Evolutionary conservation across 2,888 invertebrate species (phyloP).

Genomic region (Meandrusa payeni): DNA sequence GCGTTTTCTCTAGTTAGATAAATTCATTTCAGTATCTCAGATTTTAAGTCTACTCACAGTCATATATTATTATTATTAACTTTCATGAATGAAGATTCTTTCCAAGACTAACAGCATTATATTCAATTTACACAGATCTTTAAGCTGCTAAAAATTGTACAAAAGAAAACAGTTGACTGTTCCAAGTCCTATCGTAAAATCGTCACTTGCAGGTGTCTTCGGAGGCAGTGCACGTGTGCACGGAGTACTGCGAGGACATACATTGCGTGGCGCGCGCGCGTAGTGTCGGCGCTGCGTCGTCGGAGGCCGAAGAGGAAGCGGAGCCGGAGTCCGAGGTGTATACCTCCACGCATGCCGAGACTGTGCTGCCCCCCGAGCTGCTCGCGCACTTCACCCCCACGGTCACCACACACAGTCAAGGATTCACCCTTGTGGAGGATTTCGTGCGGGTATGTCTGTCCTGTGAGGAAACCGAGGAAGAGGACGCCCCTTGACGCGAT

Average conservation of each 20-base stretch:
- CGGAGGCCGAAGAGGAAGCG: conserved; percentile 55
- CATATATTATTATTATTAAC: no score
- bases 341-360: conserved; percentile 65
- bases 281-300: conserved; percentile 59
- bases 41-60: no score
- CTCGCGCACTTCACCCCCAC: conserved; percentile 51
- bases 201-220: conserved; percentile 50
- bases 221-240: conserved; percentile 67
- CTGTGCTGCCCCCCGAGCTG: conserved; percentile 52
- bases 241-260: conserved; percentile 75
- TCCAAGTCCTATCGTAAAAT: no score
- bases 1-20: no score
- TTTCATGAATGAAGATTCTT: no score
- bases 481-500: no score
- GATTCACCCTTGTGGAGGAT: conserved; percentile 82
- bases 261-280: conserved; percentile 70
- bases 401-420: conserved; percentile 66
- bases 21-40: no score
- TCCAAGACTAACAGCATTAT: no score
- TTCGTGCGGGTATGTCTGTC: conserved; percentile 75
- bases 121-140: no score
- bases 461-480: no score
- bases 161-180: no score
- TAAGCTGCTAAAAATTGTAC: no score
- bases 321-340: conserved; percentile 56